These are phyloP conservation scores for Clistopyga incitator DNA, from an alignment of 2,888 invertebrate species.

Conservation along the genomic window DNA sequence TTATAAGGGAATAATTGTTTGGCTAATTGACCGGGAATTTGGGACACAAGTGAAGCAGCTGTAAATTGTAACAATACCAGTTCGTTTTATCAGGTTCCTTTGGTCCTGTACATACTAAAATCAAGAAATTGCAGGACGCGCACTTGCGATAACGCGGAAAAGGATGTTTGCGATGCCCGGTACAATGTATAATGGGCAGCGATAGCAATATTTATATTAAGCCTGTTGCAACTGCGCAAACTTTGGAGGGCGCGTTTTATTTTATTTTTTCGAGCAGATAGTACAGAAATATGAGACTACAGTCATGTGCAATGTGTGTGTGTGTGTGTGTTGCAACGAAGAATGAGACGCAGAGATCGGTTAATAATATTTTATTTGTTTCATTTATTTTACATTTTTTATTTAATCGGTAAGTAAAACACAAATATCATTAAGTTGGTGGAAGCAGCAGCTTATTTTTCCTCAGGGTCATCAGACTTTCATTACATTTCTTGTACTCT, in stretches of 20 bases:
- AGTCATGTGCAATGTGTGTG: neutral
- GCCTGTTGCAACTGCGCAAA: conserved; percentile 41
- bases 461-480: conserved; percentile 13
- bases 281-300: neutral
- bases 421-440: neutral
- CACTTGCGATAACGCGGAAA: neutral
- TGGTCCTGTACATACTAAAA: neutral
- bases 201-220: conserved; percentile 40
- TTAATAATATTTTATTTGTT: too few relatives aligned
- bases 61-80: too few relatives aligned
- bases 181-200: conserved; percentile 23
- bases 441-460: neutral
- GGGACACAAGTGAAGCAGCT: too few relatives aligned
- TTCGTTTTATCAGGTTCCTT: too few relatives aligned
- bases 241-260: conserved; percentile 25
- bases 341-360: neutral
- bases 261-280: conserved; percentile 26
- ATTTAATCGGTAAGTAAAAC: neutral
- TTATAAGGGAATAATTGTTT: too few relatives aligned
- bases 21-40: too few relatives aligned
- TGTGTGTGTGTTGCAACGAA: neutral
- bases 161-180: conserved; percentile 8
- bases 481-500: conserved; percentile 14
- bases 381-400: too few relatives aligned
- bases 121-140: neutral